phyloP scores from a whole-genome alignment of 2,113 vertebrate genomes.

The Mastomys natalensis region DNA sequence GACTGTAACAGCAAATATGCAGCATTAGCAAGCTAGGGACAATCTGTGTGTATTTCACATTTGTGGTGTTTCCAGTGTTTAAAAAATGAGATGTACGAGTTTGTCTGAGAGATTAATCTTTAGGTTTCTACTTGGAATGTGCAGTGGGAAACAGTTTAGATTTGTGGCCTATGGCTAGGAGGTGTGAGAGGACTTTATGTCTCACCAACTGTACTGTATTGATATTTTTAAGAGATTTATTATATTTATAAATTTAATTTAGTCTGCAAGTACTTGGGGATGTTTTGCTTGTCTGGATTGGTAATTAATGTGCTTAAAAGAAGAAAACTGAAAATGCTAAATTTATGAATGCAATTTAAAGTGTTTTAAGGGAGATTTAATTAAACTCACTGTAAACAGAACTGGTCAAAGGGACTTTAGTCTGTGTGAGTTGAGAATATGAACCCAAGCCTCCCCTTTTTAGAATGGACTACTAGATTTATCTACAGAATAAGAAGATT shows the following conservation, averaged over 20 bases:
- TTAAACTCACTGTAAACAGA: conserved; percentile 68
- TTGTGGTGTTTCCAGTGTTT: not conserved
- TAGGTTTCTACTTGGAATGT: conserved; percentile 58
- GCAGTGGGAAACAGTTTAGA: conserved; percentile 28
- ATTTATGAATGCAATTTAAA: conserved; percentile 66
- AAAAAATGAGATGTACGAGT: conserved; percentile 38
- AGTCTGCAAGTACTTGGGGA: conserved; percentile 58
- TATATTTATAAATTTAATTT: conserved; percentile 72
- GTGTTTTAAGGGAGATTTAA: conserved; percentile 63
- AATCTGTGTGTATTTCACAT: conserved; percentile 1
- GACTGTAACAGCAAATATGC: not conserved
- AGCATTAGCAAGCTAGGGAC: conserved; percentile 10
- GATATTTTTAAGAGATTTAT: conserved; percentile 58
- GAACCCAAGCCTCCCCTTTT: conserved; percentile 24
- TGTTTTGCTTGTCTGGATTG: conserved; percentile 58
- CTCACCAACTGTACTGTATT: not conserved
- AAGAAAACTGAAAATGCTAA: conserved; percentile 61
- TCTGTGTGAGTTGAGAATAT: conserved; percentile 57
- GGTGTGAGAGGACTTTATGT: conserved; percentile 61
- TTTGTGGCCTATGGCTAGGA: conserved; percentile 62
- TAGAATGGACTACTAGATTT: conserved; percentile 24
- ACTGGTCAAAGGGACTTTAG: conserved; percentile 52
- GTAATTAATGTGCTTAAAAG: conserved; percentile 60
- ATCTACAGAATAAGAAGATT: conserved; percentile 50
- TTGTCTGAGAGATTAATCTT: conserved; percentile 39